A percentile compares a stretch with the other conserved stretches of the same genome.
Conservation (phyloP, 2,113 vertebrate genomes). For the Spheniscus mendiculus region DNA sequence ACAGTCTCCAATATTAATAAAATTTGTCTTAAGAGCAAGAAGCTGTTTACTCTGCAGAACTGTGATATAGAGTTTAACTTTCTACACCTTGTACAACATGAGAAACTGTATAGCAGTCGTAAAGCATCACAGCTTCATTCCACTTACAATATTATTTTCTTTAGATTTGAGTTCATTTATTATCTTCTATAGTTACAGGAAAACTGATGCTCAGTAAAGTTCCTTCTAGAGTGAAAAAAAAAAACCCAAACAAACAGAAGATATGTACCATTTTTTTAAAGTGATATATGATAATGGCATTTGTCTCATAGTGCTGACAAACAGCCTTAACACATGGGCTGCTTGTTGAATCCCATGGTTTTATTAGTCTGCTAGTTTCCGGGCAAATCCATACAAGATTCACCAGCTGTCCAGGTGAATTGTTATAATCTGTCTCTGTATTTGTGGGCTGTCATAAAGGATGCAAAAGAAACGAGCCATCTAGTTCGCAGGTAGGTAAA, state of each 20-base stretch:
- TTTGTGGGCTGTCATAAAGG: neutral
- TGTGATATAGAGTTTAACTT: neutral
- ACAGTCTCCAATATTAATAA: neutral
- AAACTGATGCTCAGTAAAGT: neutral
- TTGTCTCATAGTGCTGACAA: neutral
- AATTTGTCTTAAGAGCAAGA: neutral
- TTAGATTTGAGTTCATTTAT: neutral
- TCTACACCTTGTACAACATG: neutral
- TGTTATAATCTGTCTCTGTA: neutral
- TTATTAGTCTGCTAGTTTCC: neutral
- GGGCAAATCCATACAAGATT: neutral
- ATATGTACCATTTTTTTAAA: neutral
- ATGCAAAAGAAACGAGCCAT: neutral
- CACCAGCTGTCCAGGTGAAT: neutral
- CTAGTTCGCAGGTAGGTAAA: neutral
- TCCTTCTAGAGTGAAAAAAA: neutral
- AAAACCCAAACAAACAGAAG: too few relatives aligned
- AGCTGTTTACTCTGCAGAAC: neutral
- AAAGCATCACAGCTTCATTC: neutral
- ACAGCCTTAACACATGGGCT: neutral
- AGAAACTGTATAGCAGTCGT: neutral
- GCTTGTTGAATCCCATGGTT: neutral
- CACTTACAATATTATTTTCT: neutral
- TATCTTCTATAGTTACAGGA: neutral
- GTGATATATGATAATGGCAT: neutral